phyloP scores from a whole-genome alignment of 2,888 invertebrate species.

The Troides oblongomaculatus region DNA sequence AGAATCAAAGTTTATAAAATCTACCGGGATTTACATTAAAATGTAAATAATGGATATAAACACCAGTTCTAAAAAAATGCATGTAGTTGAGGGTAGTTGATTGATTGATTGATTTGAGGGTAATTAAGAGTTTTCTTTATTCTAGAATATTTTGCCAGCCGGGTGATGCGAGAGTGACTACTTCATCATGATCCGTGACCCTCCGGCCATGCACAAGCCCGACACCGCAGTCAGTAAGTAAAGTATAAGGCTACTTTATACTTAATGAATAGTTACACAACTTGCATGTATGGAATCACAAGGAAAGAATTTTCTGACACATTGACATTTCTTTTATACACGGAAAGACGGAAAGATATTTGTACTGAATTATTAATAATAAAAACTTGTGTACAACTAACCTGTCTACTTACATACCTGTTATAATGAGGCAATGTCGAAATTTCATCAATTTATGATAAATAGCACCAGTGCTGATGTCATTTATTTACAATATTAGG shows the following conservation, averaged over 20 bases:
- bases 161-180: constrained; percentile 73
- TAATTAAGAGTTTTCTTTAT: constrained; percentile 49
- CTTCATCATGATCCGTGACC: constrained; percentile 74
- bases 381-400: too few relatives aligned
- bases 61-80: too few relatives aligned
- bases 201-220: constrained; percentile 78
- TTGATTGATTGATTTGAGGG: constrained; percentile 25
- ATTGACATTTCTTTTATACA: neutral
- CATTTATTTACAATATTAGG: constrained; percentile 79
- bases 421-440: neutral
- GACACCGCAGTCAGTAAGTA: constrained; percentile 70
- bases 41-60: too few relatives aligned
- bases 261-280: neutral
- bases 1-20: too few relatives aligned
- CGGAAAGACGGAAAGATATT: neutral
- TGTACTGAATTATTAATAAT: too few relatives aligned
- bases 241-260: neutral
- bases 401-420: too few relatives aligned
- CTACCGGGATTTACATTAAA: too few relatives aligned
- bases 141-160: constrained; percentile 49
- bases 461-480: constrained; percentile 54
- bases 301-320: neutral
- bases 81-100: constrained; percentile 38
- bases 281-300: neutral
- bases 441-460: constrained; percentile 5